Conservation (phyloP, 2,797 vertebrate species). For the Aratinga solstitialis region DNA sequence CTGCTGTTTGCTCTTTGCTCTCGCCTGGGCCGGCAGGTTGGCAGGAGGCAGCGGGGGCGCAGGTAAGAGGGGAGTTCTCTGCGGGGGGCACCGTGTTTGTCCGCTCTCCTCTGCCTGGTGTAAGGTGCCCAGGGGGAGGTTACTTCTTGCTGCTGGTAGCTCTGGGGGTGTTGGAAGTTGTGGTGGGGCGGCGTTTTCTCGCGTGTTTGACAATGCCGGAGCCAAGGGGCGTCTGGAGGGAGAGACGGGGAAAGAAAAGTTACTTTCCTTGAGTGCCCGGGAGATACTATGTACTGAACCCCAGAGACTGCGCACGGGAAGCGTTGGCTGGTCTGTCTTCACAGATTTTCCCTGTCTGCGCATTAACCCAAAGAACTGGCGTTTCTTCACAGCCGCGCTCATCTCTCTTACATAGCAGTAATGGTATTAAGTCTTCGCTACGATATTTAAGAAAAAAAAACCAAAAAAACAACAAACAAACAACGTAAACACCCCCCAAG, state of each 20-base stretch:
- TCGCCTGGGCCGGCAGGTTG: constrained; percentile 83
- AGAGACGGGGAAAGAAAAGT: constrained; percentile 35
- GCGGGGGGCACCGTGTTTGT: neutral
- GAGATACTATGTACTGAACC: neutral
- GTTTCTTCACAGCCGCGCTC: neutral
- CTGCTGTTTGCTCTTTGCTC: constrained; percentile 85
- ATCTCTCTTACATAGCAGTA: neutral
- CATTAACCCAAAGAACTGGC: neutral
- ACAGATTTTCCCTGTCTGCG: neutral
- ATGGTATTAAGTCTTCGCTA: neutral
- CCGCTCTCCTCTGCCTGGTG: neutral
- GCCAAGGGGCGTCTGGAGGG: neutral
- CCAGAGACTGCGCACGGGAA: neutral
- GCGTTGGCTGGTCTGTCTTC: neutral
- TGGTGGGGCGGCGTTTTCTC: neutral
- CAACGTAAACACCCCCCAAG: neutral
- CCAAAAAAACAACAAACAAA: neutral
- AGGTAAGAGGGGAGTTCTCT: constrained; percentile 81
- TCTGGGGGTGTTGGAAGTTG: neutral
- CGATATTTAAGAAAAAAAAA: neutral
- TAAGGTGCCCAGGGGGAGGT: neutral
- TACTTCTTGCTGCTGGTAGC: neutral
- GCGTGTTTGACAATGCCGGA: neutral
- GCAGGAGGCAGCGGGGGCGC: constrained; percentile 84
- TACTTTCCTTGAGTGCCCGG: neutral